These are phyloP conservation scores for Noctua janthina DNA, from an alignment of 2,888 invertebrate genomes.

Conservation along the genomic window DNA sequence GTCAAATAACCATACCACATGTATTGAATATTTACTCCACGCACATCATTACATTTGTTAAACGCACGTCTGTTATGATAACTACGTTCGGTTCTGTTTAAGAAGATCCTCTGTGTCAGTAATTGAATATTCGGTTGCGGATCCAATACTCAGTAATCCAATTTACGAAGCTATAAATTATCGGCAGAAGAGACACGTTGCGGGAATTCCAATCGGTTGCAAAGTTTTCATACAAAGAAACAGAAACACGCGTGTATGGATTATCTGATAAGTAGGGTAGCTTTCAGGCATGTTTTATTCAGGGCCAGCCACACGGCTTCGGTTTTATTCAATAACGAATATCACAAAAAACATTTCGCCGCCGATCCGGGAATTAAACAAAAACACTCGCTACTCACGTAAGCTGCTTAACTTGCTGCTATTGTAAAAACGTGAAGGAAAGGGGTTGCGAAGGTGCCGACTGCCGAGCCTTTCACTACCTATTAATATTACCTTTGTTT, in stretches of 20 bases:
- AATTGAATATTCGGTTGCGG: constrained; percentile 47
- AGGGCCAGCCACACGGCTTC: constrained; percentile 36
- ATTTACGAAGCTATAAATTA: constrained; percentile 55
- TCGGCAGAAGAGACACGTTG: constrained; percentile 28
- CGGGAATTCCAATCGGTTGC: constrained; percentile 37
- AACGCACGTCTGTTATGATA: not conserved
- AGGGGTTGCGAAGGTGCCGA: constrained; percentile 45
- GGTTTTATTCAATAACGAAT: constrained; percentile 57
- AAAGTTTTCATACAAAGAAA: constrained; percentile 54
- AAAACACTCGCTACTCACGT: constrained; percentile 41
- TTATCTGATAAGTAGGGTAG: constrained; percentile 55
- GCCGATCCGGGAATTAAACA: constrained; percentile 60
- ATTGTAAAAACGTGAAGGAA: constrained; percentile 42
- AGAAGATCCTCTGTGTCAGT: constrained; percentile 14
- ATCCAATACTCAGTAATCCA: constrained; percentile 42
- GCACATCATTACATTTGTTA: not conserved
- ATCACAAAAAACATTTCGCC: constrained; percentile 52
- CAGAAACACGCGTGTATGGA: constrained; percentile 46
- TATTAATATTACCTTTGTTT: constrained; percentile 30
- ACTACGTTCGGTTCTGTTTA: constrained; percentile 6
- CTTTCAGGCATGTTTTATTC: constrained; percentile 58
- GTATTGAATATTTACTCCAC: not conserved
- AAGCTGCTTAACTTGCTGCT: constrained; percentile 60
- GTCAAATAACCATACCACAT: not conserved
- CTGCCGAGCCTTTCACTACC: constrained; percentile 20